Base-by-base conservation (phyloP, 2,797 vertebrate genomes). In the Hemibagrus guttatus region DNA sequence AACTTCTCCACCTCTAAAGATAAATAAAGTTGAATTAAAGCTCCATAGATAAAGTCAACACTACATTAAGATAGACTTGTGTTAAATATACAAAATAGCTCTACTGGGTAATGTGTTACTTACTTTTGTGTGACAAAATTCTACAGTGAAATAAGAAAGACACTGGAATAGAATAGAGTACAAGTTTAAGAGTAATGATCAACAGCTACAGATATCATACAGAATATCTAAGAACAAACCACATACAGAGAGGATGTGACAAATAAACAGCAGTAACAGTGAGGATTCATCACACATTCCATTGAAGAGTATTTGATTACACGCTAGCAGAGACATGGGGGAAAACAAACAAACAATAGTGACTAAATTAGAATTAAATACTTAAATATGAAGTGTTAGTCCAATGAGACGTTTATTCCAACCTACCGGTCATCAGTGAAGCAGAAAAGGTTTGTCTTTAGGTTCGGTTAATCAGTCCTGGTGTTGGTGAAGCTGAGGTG, bases 221-320 rank as follows among this genome's bases (percentile, higher is more conserved):
- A 83, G 81, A 68, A 59, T 81, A 63, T 64, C 64, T 81, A 63
- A 81, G 59, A 64, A 6, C 52, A 76, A 76, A 76, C 16, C 81
- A 83, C 81, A 82, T 64, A 68, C 49, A 83, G 31, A 66, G 16
- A 82, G 64, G 81, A 68, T 68, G 59, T 52, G 63, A 68, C 42
- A 4, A 2, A 17, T 31, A 54, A 64, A 23, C 9, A 82, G 28
- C 8, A 52, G n/a, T 66, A 82, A 68, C 46, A 83, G 63, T 54
- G 46, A 83, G 46, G 46, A 82, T 66, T 66, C 52, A 82, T 52
- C 61, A 66, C 42, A 82, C 80, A 21, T 6, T 82, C 52, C 52
- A 68, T 2, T 26, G 64, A 68, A 28, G 68, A 39, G 21, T 66
- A 82, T 35, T 31, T 23, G 61, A 68, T 28, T 83, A 83, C 63